These are phyloP conservation scores for Magallana ariakensis DNA, from an alignment of 1,140 invertebrate genomes.

Conservation along the genomic window DNA sequence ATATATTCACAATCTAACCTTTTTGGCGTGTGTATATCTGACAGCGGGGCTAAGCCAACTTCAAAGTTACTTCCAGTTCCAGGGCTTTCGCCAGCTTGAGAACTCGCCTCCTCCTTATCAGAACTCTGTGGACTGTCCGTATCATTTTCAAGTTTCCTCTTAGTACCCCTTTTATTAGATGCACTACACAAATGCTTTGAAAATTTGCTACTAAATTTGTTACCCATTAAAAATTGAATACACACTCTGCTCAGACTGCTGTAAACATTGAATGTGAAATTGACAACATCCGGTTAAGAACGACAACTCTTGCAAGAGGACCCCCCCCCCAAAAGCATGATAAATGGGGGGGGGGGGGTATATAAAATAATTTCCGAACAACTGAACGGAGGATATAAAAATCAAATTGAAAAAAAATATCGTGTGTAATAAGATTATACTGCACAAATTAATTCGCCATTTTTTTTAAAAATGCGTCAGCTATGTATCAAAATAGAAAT, in stretches of 20 bases:
- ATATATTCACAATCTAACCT: background rate
- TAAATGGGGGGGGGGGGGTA: no score
- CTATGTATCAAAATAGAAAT: no score
- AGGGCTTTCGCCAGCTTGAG: background rate
- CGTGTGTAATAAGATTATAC: no score
- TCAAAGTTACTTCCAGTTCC: background rate
- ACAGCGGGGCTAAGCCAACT: constrained; percentile 26
- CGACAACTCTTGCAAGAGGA: background rate
- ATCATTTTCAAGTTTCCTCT: constrained; percentile 16
- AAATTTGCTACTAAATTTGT: constrained; percentile 13
- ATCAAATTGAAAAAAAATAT: no score
- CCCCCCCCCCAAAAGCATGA: no score
- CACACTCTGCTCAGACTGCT: background rate
- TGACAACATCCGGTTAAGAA: constrained; percentile 23
- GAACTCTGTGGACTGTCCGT: background rate
- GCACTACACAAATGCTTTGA: background rate
- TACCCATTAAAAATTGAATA: constrained; percentile 4
- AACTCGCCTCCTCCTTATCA: background rate
- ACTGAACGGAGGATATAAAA: no score
- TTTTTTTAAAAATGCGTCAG: no score
- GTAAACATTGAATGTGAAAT: background rate
- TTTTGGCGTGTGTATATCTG: constrained; percentile 38
- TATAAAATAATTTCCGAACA: no score
- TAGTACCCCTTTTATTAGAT: background rate
- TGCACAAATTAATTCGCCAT: no score